Evolutionary conservation across 2,113 vertebrate species (phyloP).

Genomic region (Acinonyx jubatus): DNA sequence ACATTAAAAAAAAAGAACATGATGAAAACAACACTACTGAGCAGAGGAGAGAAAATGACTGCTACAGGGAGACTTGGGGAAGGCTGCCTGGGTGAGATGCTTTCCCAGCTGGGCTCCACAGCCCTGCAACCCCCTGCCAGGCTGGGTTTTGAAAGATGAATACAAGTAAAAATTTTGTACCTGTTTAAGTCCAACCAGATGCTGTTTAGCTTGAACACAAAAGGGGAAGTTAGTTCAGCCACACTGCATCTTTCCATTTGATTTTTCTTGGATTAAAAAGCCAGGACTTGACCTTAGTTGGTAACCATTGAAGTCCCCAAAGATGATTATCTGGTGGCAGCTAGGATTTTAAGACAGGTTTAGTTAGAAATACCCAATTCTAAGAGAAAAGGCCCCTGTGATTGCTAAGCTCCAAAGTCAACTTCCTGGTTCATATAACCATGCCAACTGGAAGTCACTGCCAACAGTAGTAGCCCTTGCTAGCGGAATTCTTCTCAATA

Average conservation of each 20-base stretch:
- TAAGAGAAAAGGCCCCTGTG: not conserved
- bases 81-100: not conserved
- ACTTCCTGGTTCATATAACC: not conserved
- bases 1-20: not conserved
- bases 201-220: not conserved
- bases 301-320: not conserved
- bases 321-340: not conserved
- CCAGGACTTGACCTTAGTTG: not conserved
- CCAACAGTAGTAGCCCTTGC: not conserved
- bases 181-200: not conserved
- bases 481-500: not conserved
- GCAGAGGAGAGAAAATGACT: not conserved
- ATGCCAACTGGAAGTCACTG: not conserved
- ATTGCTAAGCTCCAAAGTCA: not conserved
- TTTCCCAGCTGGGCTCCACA: not conserved
- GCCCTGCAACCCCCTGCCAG: not conserved
- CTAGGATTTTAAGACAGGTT: not conserved
- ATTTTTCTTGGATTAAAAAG: slow-evolving; percentile 8
- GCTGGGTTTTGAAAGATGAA: not conserved
- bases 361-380: not conserved
- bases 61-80: not conserved
- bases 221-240: not conserved
- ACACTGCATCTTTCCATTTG: not conserved
- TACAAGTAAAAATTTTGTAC: not conserved
- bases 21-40: not conserved